phyloP scores from a whole-genome alignment of 2,888 invertebrate genomes.

The Spodoptera exigua region DNA sequence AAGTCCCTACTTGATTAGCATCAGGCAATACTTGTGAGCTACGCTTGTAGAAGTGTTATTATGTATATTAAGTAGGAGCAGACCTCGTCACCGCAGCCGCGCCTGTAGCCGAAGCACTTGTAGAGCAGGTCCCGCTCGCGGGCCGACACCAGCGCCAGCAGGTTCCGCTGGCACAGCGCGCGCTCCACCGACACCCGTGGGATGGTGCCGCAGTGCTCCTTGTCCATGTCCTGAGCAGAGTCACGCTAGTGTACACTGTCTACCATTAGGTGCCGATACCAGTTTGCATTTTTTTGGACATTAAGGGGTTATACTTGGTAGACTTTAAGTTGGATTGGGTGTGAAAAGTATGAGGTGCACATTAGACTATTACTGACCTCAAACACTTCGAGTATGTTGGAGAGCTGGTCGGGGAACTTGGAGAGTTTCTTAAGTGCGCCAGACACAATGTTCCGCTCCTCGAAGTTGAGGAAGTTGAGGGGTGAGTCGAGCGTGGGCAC shows the following conservation, averaged over 20 bases:
- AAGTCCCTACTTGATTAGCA: no score
- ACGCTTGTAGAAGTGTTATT: no score
- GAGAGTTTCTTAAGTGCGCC: conserved; percentile 92
- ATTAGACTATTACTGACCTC: conserved; percentile 79
- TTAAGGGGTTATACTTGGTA: no score
- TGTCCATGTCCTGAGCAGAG: conserved; percentile 93
- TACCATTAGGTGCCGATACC: no score
- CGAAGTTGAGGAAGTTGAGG: conserved; percentile 92
- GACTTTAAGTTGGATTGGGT: no score
- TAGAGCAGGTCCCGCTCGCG: conserved; percentile 92
- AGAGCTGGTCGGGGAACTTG: conserved; percentile 90
- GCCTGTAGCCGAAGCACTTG: conserved; percentile 92
- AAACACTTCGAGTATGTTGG: conserved; percentile 92
- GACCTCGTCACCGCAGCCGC: conserved; percentile 87
- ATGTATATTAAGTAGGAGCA: neutral
- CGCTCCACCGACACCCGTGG: conserved; percentile 91
- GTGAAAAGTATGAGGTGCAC: no score
- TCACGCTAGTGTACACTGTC: no score
- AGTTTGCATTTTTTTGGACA: no score
- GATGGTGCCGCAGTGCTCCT: conserved; percentile 91
- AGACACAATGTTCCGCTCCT: conserved; percentile 91
- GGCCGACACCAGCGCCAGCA: conserved; percentile 90
- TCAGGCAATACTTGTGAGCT: no score
- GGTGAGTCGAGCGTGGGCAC: conserved; percentile 91
- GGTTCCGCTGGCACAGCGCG: conserved; percentile 90